These are phyloP conservation scores for Acanthosepion pharaonis DNA, from an alignment of 2,888 invertebrate genomes.

Conservation along the genomic window DNA sequence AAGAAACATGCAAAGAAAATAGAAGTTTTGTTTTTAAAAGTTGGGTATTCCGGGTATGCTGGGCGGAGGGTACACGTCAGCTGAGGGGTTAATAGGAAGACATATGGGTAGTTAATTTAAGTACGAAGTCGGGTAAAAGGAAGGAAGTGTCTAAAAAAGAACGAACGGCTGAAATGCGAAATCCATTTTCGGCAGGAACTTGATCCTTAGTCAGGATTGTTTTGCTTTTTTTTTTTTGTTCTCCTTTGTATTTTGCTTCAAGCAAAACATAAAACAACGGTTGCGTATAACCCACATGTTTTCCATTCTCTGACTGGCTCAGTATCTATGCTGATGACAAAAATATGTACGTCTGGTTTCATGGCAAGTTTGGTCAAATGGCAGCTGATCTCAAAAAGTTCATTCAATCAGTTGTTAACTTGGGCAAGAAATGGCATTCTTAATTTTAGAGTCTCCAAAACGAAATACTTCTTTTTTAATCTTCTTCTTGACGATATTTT, in stretches of 20 bases:
- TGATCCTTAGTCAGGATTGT: not conserved
- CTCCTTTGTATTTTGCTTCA: not conserved
- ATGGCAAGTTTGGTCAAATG: no score
- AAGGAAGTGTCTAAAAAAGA: not conserved
- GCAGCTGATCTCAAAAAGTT: no score
- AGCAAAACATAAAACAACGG: not conserved
- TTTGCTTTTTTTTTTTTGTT: not conserved
- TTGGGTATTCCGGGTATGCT: not conserved
- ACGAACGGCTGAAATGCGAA: not conserved
- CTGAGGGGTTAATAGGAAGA: not conserved
- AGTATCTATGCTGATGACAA: not conserved
- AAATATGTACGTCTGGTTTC: no score
- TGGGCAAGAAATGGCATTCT: no score
- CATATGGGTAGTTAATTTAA: not conserved
- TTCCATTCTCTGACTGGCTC: not conserved
- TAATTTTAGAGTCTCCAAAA: no score
- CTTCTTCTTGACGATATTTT: no score
- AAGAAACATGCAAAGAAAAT: not conserved
- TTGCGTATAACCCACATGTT: not conserved
- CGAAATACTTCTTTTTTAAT: no score
- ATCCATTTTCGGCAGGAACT: not conserved
- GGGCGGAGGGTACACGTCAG: slow-evolving; percentile 33
- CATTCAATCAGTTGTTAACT: no score
- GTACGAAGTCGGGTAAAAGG: not conserved
- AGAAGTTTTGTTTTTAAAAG: not conserved